Evolutionary conservation across 2,888 invertebrate genomes (phyloP), one percentile per base, ranked within the genome.

Genomic region (Adelognathus sp.): DNA sequence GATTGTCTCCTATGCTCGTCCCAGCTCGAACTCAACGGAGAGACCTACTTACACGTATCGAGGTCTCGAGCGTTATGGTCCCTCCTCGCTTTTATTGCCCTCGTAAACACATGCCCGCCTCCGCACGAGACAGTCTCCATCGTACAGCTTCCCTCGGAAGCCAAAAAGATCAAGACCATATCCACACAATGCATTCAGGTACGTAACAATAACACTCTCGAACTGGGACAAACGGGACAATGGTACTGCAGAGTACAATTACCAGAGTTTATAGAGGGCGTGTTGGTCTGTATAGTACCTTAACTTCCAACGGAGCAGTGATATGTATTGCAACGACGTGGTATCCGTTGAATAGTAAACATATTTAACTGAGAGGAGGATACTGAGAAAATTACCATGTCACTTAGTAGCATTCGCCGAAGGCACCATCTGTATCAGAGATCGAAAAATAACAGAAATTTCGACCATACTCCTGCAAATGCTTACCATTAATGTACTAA

Each of bases 31-130:
- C 71, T 76, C 74, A 46, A 44, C 61, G 33, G 18, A 64, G 60
- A 63, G 78, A 74, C 74, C 74, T 74, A 73, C 74, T 79, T 74
- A 61, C 52, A 52, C 39, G 56, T 50, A 69, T 72, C 66, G 71
- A 56, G 71, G 75, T 66, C 70, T 67, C 67, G 58, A 75, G 36
- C 60, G 73, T 14, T 58, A 56, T 31, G 14, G 58, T 63, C 58
- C 66, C 72, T 69, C 74, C 56, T 76, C 58, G 66, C 63, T 84
- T 81, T 81, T 81, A 81, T 80, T 83, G 83, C 80, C 70, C 80
- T 83, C 81, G 81, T 85, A 85, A 85, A 85, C 81, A 83, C 71
- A 76, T 75, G 56, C 50, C 56, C 77, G 73, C 73, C 73, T 74
- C 69, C 78, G 36, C 73, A 52, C 69, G 11, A 52, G 50, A 39